Percentiles rank a stretch among this genome's conserved stretches.
phyloP scores from a whole-genome alignment of 2,113 vertebrate genomes.

The Gymnogyps californianus region DNA sequence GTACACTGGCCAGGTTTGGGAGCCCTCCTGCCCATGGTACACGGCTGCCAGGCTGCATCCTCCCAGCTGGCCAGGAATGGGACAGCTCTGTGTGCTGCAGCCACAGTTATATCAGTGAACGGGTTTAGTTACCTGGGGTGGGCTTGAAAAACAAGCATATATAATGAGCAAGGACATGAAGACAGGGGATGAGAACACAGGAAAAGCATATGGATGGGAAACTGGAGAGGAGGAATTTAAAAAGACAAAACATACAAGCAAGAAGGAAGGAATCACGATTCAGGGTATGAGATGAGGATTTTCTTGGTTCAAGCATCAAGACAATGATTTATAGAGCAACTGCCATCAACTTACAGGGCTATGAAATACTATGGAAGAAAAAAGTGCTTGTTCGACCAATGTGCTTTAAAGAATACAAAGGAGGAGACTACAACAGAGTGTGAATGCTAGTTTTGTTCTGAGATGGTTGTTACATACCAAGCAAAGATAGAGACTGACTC shows the following conservation, averaged over 20 bases:
- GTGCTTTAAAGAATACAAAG: not conserved
- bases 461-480: not conserved
- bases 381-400: not conserved
- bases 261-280: not conserved
- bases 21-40: not conserved
- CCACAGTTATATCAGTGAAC: not conserved
- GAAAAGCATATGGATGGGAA: not conserved
- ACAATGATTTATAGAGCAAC: not conserved
- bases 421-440: not conserved
- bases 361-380: not conserved
- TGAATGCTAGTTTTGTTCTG: not conserved
- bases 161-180: not conserved
- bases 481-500: not conserved
- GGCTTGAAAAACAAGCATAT: not conserved
- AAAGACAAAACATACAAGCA: not conserved
- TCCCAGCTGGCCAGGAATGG: not conserved
- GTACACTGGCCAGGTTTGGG: not conserved
- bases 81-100: not conserved
- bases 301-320: not conserved
- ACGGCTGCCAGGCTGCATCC: not conserved
- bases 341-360: not conserved
- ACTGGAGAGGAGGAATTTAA: not conserved
- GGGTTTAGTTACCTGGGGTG: not conserved
- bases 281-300: not conserved
- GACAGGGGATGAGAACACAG: fast-evolving